Evolutionary conservation across 1,140 invertebrate genomes (phyloP).

Genomic region (Aphis craccivora): DNA sequence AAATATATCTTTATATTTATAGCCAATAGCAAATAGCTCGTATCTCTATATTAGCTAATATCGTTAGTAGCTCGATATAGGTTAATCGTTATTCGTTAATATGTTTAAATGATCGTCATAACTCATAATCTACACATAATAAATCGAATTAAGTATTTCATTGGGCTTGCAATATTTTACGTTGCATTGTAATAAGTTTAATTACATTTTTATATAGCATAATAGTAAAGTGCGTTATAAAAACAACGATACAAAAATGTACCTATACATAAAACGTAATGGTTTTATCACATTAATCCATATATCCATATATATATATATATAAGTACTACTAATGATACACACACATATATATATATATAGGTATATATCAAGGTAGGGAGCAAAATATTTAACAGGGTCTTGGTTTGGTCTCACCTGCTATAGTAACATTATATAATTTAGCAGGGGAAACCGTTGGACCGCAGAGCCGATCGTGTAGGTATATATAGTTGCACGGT

Average conservation of each 20-base stretch:
- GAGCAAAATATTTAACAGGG: slow-evolving; percentile 1
- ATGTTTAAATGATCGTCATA: no score
- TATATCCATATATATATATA: background rate
- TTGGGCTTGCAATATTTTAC: background rate
- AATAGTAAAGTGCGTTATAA: background rate
- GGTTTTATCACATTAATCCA: background rate
- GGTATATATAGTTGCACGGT: background rate
- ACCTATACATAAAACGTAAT: background rate
- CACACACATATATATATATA: no score
- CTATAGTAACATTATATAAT: background rate
- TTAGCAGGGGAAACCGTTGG: background rate
- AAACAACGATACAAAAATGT: background rate
- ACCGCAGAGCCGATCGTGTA: slow-evolving; percentile 30
- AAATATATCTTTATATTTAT: no score
- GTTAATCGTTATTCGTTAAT: no score
- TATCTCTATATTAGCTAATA: no score
- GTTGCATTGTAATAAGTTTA: background rate
- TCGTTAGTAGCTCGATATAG: no score
- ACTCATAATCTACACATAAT: no score
- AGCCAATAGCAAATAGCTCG: no score
- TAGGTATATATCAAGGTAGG: background rate
- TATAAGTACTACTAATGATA: background rate
- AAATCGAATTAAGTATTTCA: no score
- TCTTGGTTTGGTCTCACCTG: slow-evolving; percentile 23
- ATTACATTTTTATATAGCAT: background rate